A percentile compares a stretch with the other conserved stretches of the same genome.
These are phyloP conservation scores for Diorhabda elongata DNA, from an alignment of 1,140 invertebrate genomes.

Conservation along the genomic window DNA sequence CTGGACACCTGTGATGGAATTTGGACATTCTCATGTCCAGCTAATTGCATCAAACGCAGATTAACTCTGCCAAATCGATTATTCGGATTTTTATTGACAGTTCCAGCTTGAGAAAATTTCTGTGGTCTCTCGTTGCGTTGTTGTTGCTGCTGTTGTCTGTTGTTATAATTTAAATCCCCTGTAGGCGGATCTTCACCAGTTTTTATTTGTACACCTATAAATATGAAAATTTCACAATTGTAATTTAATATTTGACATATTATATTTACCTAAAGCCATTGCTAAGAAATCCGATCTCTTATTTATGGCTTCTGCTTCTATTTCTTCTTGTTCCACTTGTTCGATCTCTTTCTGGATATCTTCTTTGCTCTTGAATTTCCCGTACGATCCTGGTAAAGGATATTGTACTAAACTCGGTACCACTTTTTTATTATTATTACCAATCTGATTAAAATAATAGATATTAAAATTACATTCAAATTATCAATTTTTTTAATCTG, in stretches of 20 bases:
- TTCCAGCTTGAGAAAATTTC: background rate
- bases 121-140: constrained; percentile 21
- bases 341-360: constrained; percentile 17
- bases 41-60: constrained; percentile 26
- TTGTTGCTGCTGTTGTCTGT: constrained; percentile 31
- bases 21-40: constrained; percentile 23
- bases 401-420: constrained; percentile 47
- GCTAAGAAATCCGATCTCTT: constrained; percentile 46
- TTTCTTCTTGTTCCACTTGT: constrained; percentile 15
- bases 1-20: constrained; percentile 4
- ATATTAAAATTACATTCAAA: no score
- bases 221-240: background rate
- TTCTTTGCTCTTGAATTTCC: constrained; percentile 24
- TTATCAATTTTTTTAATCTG: no score
- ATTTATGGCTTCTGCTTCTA: constrained; percentile 24
- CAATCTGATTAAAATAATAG: no score
- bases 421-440: constrained; percentile 27
- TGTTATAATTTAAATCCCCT: constrained; percentile 33
- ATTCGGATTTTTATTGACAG: background rate
- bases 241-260: background rate
- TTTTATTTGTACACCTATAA: constrained; percentile 46
- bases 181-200: constrained; percentile 42
- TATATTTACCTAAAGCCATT: constrained; percentile 41
- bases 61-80: constrained; percentile 18
- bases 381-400: constrained; percentile 32